phyloP scores from a whole-genome alignment of 2,797 vertebrate species.

The Gadopsis marmoratus region DNA sequence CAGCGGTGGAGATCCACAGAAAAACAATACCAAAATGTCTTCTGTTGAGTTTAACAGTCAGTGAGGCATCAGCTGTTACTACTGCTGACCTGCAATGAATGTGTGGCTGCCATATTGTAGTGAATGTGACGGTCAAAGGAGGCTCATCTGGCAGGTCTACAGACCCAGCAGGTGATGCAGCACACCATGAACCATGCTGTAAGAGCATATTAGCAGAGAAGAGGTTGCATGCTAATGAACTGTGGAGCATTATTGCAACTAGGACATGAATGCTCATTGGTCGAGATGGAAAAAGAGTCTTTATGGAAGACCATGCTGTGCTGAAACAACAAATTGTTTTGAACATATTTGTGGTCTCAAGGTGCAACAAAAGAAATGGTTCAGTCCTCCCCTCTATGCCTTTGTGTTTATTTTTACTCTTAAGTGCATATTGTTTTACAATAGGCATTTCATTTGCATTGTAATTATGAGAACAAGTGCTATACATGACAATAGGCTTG shows the following conservation, averaged over 20 bases:
- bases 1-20: constrained; percentile 1
- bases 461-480: constrained; percentile 11
- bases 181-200: neutral
- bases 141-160: constrained; percentile 7
- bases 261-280: neutral
- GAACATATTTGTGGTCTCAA: constrained; percentile 10
- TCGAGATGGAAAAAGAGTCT: neutral
- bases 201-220: neutral
- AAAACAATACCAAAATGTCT: constrained; percentile 9
- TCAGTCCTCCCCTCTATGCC: neutral
- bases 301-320: neutral
- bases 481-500: constrained; percentile 18
- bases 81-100: constrained; percentile 19
- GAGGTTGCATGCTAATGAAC: neutral
- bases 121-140: neutral
- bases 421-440: constrained; percentile 34
- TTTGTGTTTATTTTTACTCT: constrained; percentile 27
- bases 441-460: constrained; percentile 20
- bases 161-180: constrained; percentile 6
- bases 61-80: constrained; percentile 21
- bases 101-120: neutral
- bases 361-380: constrained; percentile 26
- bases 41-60: constrained; percentile 4
- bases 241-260: neutral
- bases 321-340: neutral